Conservation (phyloP, 1,140 invertebrate genomes). For the Camponotus floridanus region DNA sequence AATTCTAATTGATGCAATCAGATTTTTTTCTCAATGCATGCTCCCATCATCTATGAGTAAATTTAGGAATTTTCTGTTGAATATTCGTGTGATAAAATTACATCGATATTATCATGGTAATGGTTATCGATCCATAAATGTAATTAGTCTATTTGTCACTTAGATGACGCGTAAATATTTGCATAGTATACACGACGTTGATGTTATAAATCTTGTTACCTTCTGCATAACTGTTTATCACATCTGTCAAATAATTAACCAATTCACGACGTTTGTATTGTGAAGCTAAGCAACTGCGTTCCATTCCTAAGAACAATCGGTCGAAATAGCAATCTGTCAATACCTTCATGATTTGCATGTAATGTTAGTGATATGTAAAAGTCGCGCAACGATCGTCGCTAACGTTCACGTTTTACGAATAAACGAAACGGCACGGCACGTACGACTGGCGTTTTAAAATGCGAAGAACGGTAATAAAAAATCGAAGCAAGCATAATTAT, state of each 20-base stretch:
- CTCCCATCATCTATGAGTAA: not conserved
- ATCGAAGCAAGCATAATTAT: too few species aligned
- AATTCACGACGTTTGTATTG: conserved; percentile 88
- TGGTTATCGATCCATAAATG: conserved; percentile 10
- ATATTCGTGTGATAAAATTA: not conserved
- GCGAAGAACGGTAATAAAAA: too few species aligned
- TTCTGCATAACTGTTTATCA: conserved; percentile 89
- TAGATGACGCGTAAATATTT: not conserved
- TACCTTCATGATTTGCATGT: conserved; percentile 87
- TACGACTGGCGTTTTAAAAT: too few species aligned
- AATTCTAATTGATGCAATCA: too few species aligned
- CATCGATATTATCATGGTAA: conserved; percentile 14
- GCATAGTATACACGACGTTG: too few species aligned
- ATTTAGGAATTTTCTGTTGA: conserved; percentile 9
- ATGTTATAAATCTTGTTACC: conserved; percentile 81
- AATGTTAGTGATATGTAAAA: not conserved
- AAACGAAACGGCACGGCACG: conserved; percentile 58
- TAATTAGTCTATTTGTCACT: conserved; percentile 18
- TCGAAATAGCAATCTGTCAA: conserved; percentile 91
- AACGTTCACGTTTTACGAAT: conserved; percentile 66
- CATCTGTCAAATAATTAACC: conserved; percentile 90
- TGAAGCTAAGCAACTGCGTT: conserved; percentile 89
- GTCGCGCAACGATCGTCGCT: conserved; percentile 18
- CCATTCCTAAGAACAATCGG: conserved; percentile 88
- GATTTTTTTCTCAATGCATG: too few species aligned